Evolutionary conservation across 2,888 invertebrate genomes (phyloP), one percentile per base, ranked within the genome.

Genomic region (Argyra leucocephala): DNA sequence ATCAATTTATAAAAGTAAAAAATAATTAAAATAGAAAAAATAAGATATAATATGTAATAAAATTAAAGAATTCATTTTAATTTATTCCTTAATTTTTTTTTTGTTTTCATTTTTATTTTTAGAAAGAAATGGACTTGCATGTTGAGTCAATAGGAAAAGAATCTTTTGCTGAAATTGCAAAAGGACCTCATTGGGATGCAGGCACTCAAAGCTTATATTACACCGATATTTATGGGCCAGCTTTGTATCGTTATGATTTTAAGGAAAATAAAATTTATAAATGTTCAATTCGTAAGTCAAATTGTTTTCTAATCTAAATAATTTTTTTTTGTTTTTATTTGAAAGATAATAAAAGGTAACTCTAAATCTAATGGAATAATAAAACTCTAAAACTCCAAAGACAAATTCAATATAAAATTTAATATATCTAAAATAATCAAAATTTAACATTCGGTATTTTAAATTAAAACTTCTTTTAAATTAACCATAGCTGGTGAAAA

Each of bases 151-250:
- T 48, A 48, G 48, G 48, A 18, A 48, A 48, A 48, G 48, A 48
- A 48, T 48, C 77, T 4, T 70, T 72, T 64, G 73, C 75, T 37
- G 72, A 81, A 72, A 79, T 88, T 63, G 88, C 88, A 66, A 89
- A 89, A 78, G 88, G 88, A 22, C 89, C 89, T 0, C 88, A 88
- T 75, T 89, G 88, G 88, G 85, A 86, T 75, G 77, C 81, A 26
- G 76, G 75, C 26, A 81, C 81, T 57, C 84, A 86, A 74, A 83
- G 82, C 63, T 80, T 89, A 12, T 88, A 85, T 78, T 87, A 83
- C 75, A 86, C 88, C 69, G 88, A 88, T 76, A 84, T 88, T 70
- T 75, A 76, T 69, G 75, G 72, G 12, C 77, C 73, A 48, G 73
- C 72, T 59, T 71, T 80, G 22, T 64, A 76, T 67, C 78, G 79